Conservation (phyloP, 2,113 vertebrate species). For the Sterrhoptilus dennistouni region DNA sequence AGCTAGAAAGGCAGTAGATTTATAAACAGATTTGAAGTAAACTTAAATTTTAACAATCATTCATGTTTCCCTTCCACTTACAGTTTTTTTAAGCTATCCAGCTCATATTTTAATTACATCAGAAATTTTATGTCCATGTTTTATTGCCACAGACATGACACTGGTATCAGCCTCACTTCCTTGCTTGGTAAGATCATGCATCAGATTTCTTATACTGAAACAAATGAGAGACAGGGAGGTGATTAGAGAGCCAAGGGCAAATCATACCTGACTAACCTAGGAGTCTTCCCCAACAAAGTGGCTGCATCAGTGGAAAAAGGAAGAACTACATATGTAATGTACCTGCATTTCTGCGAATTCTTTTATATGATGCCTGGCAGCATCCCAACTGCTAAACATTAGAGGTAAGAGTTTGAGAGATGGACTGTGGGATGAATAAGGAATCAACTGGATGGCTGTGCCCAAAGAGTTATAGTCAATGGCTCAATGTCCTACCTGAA, state of each 20-base stretch:
- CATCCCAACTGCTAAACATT: background rate
- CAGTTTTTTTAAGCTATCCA: background rate
- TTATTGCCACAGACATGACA: background rate
- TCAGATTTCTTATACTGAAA: background rate
- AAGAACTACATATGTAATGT: background rate
- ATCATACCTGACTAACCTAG: background rate
- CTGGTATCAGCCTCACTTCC: background rate
- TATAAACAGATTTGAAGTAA: background rate
- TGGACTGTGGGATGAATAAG: background rate
- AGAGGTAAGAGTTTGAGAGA: background rate
- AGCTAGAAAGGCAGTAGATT: background rate
- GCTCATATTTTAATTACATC: background rate
- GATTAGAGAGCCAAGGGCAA: background rate
- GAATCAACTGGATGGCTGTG: background rate
- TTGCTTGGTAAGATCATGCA: background rate
- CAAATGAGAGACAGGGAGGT: background rate
- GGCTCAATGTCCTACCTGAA: background rate
- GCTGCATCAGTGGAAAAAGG: background rate
- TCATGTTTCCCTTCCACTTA: background rate
- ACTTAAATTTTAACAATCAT: background rate
- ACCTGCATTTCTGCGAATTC: background rate
- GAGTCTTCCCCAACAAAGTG: fast-evolving
- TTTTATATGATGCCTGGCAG: fast-evolving
- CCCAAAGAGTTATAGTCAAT: background rate
- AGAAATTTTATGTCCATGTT: background rate